A percentile compares a stretch with the other conserved stretches of the same genome.
phyloP scores from a whole-genome alignment of 2,113 vertebrate species.

The Ciconia stormi region DNA sequence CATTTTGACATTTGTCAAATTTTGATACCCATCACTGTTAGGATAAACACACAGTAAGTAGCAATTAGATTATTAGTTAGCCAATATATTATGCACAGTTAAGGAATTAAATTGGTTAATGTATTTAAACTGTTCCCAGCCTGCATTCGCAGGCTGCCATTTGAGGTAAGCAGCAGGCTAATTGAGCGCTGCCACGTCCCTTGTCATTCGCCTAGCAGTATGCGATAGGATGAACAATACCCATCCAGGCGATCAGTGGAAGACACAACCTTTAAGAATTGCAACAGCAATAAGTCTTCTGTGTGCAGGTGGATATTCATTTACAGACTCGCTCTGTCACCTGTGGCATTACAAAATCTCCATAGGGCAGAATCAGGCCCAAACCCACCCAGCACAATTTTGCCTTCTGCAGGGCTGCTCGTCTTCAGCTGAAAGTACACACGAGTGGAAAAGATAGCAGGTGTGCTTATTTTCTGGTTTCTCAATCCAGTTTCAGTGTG shows the following conservation, averaged over 20 bases:
- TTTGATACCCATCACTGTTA: background rate
- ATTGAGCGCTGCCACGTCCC: accelerated
- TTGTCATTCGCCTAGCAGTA: accelerated
- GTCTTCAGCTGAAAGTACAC: background rate
- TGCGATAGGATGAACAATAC: background rate
- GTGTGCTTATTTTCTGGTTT: background rate
- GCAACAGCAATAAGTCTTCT: background rate
- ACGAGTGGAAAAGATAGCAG: background rate
- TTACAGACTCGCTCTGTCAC: background rate
- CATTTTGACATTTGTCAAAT: background rate
- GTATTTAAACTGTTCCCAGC: background rate
- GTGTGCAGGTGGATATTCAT: background rate
- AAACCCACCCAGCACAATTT: background rate
- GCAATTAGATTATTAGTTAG: background rate
- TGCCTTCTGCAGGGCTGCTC: background rate
- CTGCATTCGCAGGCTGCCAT: background rate
- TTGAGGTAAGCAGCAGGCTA: background rate
- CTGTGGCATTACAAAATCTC: background rate
- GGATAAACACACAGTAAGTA: background rate
- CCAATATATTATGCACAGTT: background rate
- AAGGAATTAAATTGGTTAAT: background rate
- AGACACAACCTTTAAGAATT: background rate
- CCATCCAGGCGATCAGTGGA: background rate
- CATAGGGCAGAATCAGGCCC: background rate
- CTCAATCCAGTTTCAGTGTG: background rate